phyloP scores from a whole-genome alignment of 1,140 invertebrate species.

The Odontomachus brunneus region DNA sequence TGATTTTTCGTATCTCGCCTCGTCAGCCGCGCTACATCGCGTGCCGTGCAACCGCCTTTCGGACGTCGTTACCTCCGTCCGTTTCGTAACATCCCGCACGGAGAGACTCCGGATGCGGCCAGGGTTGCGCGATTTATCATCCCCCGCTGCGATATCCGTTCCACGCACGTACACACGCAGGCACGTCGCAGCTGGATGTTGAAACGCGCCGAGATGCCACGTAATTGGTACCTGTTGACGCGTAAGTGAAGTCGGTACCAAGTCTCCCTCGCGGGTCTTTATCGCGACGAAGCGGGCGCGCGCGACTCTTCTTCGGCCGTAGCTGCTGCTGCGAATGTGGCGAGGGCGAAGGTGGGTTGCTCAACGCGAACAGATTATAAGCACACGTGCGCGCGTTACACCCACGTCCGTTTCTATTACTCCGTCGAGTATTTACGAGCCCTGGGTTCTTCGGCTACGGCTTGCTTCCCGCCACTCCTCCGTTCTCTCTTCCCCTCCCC shows the following conservation, averaged over 20 bases:
- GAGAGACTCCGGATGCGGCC: conserved; percentile 8
- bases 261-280: conserved; percentile 12
- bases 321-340: background rate
- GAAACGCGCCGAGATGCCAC: conserved; percentile 28
- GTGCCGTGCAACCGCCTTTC: conserved; percentile 38
- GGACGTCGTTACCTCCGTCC: conserved; percentile 31
- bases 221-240: conserved; percentile 46
- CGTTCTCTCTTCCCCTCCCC: too few species aligned
- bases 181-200: conserved; percentile 7
- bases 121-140: conserved; percentile 45
- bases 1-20: conserved; percentile 5
- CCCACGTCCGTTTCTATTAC: conserved; percentile 43
- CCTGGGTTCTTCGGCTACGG: background rate
- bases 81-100: conserved; percentile 38
- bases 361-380: conserved; percentile 7
- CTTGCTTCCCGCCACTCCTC: too few species aligned
- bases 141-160: background rate
- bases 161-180: conserved; percentile 11
- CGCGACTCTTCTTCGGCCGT: background rate
- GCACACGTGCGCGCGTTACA: conserved; percentile 12
- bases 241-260: background rate
- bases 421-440: conserved; percentile 62
- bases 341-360: conserved; percentile 18
- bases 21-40: conserved; percentile 15
- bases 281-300: background rate